phyloP scores from a whole-genome alignment of 2,797 vertebrate genomes.

The Spheniscus humboldti region DNA sequence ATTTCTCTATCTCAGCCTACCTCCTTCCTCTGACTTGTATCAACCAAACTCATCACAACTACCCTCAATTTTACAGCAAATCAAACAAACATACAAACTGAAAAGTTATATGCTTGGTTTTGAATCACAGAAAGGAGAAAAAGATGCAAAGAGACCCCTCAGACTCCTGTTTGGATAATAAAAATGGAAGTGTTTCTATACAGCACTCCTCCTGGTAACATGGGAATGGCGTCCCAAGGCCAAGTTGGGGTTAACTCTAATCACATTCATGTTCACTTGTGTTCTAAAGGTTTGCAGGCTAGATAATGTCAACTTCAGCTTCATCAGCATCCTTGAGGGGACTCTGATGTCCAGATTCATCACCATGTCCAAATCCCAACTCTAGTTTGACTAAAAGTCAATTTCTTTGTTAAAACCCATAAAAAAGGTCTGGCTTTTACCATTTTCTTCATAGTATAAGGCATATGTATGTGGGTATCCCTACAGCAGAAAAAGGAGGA shows the following conservation, averaged over 20 bases:
- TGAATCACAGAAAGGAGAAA: neutral
- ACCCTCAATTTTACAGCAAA: neutral
- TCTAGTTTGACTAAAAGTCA: neutral
- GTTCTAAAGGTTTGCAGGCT: neutral
- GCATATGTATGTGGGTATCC: accelerated
- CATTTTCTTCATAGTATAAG: neutral
- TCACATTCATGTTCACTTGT: neutral
- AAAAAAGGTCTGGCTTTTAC: neutral
- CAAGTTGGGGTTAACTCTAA: neutral
- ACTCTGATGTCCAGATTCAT: neutral
- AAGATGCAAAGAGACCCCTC: neutral
- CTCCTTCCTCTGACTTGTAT: neutral
- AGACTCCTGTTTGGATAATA: neutral
- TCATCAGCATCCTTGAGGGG: neutral
- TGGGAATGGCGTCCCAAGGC: neutral
- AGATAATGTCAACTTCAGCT: neutral
- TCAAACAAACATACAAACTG: neutral
- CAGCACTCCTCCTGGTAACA: neutral
- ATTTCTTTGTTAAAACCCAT: neutral
- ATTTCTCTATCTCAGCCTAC: neutral
- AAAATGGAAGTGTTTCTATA: neutral
- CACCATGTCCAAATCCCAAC: neutral
- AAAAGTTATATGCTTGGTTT: neutral
- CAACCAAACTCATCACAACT: neutral
- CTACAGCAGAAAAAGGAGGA: neutral